Evolutionary conservation across 2,797 vertebrate species (phyloP).

Genomic region (Neopelma chrysocephalum): DNA sequence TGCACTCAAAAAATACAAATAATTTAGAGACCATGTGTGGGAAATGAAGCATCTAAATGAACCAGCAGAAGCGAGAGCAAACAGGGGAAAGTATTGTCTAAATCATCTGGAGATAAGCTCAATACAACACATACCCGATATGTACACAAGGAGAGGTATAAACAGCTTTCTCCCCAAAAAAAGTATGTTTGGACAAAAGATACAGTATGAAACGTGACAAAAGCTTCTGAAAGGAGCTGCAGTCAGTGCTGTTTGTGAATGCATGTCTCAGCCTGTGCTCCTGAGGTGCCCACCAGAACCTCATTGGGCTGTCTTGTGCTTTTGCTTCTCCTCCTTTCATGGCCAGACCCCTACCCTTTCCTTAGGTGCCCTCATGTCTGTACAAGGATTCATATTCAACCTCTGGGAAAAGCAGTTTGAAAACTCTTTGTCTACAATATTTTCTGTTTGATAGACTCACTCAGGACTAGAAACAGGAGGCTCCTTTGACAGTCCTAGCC

Average conservation of each 20-base stretch:
- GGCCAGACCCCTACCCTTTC: neutral
- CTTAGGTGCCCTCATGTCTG: neutral
- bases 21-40: neutral
- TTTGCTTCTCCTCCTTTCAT: neutral
- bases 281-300: neutral
- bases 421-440: neutral
- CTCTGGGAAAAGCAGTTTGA: neutral
- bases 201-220: neutral
- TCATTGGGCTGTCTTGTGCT: neutral
- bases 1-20: neutral
- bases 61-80: neutral
- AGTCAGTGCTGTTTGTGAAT: rapidly evolving
- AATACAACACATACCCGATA: neutral
- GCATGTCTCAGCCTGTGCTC: rapidly evolving
- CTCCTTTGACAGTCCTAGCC: neutral
- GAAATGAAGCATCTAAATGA: neutral
- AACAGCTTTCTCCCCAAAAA: neutral
- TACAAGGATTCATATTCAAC: neutral
- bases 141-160: neutral
- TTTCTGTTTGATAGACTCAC: neutral
- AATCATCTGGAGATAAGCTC: neutral
- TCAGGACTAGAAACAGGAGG: neutral
- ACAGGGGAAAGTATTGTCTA: neutral
- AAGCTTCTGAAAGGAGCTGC: neutral
- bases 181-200: neutral